Conservation (phyloP, 2,797 vertebrate species). For the Pyrrhura leucotis region DNA sequence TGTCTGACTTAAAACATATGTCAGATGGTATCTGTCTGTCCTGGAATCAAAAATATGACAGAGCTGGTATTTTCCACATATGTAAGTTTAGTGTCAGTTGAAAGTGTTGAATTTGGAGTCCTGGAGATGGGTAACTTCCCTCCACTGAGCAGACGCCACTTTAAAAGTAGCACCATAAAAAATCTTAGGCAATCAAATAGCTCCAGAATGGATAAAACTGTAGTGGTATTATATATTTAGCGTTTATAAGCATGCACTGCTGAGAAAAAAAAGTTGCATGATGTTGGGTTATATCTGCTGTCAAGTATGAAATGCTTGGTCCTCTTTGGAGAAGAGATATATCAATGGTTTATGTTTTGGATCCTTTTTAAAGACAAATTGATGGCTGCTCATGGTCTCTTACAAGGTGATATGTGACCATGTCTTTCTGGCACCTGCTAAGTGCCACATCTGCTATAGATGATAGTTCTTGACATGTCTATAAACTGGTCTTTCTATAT, state of each 20-base stretch:
- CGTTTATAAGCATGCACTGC: neutral
- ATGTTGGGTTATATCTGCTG: neutral
- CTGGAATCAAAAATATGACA: neutral
- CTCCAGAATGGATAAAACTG: neutral
- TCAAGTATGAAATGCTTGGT: neutral
- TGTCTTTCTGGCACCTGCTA: neutral
- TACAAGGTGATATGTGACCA: neutral
- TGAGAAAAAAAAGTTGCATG: neutral
- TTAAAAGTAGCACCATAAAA: neutral
- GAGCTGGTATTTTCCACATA: neutral
- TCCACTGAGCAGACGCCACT: neutral
- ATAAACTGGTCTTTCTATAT: neutral
- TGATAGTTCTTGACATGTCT: neutral
- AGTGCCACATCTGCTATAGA: neutral
- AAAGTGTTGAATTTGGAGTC: neutral
- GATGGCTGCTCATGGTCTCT: neutral
- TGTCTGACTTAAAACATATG: neutral
- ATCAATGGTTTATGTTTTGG: neutral
- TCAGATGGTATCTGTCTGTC: neutral
- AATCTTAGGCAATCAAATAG: neutral
- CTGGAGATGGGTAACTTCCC: neutral
- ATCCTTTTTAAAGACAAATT: neutral
- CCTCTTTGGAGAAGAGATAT: neutral
- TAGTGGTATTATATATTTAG: neutral
- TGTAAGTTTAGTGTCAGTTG: neutral